Base-by-base conservation (phyloP, 2,888 invertebrate species). In the Hyles lineata region DNA sequence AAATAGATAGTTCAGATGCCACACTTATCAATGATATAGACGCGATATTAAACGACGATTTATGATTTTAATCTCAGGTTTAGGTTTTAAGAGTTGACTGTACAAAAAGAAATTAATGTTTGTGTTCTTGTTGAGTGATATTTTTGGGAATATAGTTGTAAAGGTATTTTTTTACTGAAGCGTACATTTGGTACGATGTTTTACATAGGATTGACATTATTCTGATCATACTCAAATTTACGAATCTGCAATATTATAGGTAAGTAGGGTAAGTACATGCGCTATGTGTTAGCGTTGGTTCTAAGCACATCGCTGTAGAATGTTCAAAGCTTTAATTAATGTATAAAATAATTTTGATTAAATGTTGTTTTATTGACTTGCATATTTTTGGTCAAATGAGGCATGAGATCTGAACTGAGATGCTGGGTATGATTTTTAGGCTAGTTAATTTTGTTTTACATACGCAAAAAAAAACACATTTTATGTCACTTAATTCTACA, bases 1-100 rank as follows among this genome's bases (percentile, higher is more conserved):
- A 80, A 78, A 71, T 74, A 0, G 88, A 88, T 25, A 83, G 62
- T 67, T 72, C 80, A 3, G 88, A 85, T 7, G 88, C 80, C 71
- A 86, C 80, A 77, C 74, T 92, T 70, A 76, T 92, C 9, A 85
- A 82, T 74, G 89, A 90, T 43, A 90, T 92, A 21, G 89, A 92
- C 74, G 82, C 84, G 19, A 77, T 92, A 71, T 80, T 93, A 69
- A 80, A 87, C 76, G 89, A 90, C 17, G 89, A 89, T 0, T 91
- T 90, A 90, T 92, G 90, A 92, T 90, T 82, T 71, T 73, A 23
- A 62, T 71, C 35, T 74, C 72, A 75, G 74, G 25, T 70, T 29
- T 43, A 70, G 61, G 29, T 35, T 17, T 55, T 32, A 71, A 71
- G 60, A 5, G 55, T 32, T 21, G 25, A 63, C 32, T 50, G 52